Evolutionary conservation across 2,888 invertebrate genomes (phyloP).

Genomic region (Sinotaia quadrata): DNA sequence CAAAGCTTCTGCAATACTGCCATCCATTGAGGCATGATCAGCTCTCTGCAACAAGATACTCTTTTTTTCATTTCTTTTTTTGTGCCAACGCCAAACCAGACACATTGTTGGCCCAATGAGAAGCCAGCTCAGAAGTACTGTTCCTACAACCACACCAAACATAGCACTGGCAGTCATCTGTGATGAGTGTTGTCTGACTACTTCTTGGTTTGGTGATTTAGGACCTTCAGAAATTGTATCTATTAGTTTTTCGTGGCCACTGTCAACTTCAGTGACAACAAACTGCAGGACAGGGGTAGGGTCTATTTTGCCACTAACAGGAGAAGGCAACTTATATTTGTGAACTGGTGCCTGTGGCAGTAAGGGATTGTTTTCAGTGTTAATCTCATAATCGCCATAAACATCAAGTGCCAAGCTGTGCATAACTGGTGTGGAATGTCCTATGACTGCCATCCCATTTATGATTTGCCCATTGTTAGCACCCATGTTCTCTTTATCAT

Average conservation of each 20-base stretch:
- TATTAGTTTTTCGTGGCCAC: not conserved
- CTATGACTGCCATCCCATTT: not conserved
- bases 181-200: conserved; percentile 1
- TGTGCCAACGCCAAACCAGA: conserved; percentile 51
- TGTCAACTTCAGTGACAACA: not conserved
- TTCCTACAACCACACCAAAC: conserved; percentile 55
- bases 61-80: conserved; percentile 46
- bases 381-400: conserved; percentile 18
- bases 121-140: conserved; percentile 52
- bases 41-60: conserved; percentile 34
- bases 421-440: not conserved
- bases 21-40: conserved; percentile 34
- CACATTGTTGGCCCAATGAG: conserved; percentile 61
- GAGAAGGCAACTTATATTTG: not conserved
- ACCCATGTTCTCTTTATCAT: conserved; percentile 9
- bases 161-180: conserved; percentile 31
- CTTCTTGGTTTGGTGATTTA: not conserved
- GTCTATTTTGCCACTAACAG: not conserved
- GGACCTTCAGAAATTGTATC: not conserved
- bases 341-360: not conserved
- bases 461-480: not conserved
- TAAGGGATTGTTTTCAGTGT: not conserved
- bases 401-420: conserved; percentile 3
- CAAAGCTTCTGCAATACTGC: conserved; percentile 58
- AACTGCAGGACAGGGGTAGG: not conserved